Percentiles rank a stretch among this genome's conserved stretches.
phyloP scores from a whole-genome alignment of 2,113 vertebrate genomes.

The Callithrix jacchus region DNA sequence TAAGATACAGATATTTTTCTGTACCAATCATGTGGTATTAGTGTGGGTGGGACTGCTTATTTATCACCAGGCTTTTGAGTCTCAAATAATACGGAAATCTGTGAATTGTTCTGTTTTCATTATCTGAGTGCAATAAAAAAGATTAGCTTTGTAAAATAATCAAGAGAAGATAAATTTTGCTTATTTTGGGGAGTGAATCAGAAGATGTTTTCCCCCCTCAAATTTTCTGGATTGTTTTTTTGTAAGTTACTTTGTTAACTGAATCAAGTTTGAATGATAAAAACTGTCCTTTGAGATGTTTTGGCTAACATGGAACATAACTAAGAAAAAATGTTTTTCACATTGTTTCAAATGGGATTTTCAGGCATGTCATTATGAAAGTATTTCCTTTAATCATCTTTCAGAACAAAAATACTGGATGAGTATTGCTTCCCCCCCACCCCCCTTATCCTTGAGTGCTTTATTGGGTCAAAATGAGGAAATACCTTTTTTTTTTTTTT shows the following conservation, averaged over 20 bases:
- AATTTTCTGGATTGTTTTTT: conserved; percentile 3
- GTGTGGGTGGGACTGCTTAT: not conserved
- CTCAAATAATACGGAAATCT: not conserved
- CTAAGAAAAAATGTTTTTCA: conserved; percentile 46
- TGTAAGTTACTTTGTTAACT: conserved; percentile 37
- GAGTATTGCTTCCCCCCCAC: not conserved
- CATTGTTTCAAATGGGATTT: conserved; percentile 56
- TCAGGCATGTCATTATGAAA: conserved; percentile 57
- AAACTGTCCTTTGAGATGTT: conserved; percentile 25
- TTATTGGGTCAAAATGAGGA: conserved; percentile 17
- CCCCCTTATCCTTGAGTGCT: not conserved
- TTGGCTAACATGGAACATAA: conserved; percentile 26
- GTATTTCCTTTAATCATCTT: conserved; percentile 56
- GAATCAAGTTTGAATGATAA: conserved; percentile 31
- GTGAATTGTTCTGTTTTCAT: not conserved
- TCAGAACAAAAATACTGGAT: not conserved
- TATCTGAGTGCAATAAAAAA: not conserved
- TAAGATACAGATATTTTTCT: not conserved
- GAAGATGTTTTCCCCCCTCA: not conserved
- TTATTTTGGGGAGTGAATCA: not conserved
- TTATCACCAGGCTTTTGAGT: not conserved
- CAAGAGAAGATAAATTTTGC: not conserved
- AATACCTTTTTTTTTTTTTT: not conserved
- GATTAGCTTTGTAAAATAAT: not conserved
- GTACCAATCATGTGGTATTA: not conserved